Conservation (phyloP, 1,140 invertebrate genomes). For the Tetraneura akinire region DNA sequence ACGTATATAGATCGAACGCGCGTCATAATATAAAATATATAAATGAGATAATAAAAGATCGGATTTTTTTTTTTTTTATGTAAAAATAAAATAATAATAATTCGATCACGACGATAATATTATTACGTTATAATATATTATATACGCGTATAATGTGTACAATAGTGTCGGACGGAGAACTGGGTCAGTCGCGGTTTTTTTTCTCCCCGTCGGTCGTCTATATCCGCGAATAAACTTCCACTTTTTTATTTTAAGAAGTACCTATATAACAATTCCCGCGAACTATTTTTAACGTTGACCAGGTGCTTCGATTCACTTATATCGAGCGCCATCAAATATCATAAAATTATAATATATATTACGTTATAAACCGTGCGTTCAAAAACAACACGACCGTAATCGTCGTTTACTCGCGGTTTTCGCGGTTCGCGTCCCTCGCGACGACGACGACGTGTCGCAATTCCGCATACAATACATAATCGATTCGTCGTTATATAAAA, state of each 20-base stretch:
- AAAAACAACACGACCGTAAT: constrained; percentile 34
- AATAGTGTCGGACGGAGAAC: background rate
- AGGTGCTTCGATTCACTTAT: background rate
- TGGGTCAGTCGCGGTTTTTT: constrained; percentile 20
- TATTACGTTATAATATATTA: background rate
- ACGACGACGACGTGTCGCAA: background rate
- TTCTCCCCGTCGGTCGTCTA: background rate
- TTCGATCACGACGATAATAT: background rate
- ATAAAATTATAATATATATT: too few relatives aligned
- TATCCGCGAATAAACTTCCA: background rate
- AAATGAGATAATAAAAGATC: too few relatives aligned
- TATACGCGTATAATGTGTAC: background rate
- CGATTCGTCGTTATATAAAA: constrained; percentile 26
- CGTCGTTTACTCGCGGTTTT: background rate
- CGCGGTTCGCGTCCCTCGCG: constrained; percentile 25
- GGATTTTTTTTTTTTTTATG: too few relatives aligned
- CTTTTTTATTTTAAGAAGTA: background rate
- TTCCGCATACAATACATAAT: background rate
- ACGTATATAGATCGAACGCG: too few relatives aligned
- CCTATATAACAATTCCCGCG: too few relatives aligned
- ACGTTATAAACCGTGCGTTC: too few relatives aligned
- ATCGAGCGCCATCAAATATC: too few relatives aligned
- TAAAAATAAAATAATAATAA: too few relatives aligned
- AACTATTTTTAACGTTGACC: constrained; percentile 22
- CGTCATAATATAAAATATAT: too few relatives aligned